A percentile compares a stretch with the other conserved stretches of the same genome.
These are phyloP conservation scores for Gopherus flavomarginatus DNA, from an alignment of 2,113 vertebrate species.

Conservation along the genomic window DNA sequence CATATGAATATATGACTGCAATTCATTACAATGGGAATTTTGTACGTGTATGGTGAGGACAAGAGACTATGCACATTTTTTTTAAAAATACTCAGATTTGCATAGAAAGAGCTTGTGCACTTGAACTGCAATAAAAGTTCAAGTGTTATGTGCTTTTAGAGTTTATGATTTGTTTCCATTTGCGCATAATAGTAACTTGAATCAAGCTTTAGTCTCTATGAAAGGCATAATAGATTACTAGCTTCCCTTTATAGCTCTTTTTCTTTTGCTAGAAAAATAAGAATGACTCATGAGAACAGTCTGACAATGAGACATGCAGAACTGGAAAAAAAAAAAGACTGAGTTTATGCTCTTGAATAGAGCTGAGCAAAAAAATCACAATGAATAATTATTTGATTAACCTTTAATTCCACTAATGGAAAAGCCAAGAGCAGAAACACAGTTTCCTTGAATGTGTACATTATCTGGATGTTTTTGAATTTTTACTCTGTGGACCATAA, in stretches of 20 bases:
- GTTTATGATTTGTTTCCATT: constrained; percentile 24
- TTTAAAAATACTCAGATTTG: not conserved
- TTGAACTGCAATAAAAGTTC: not conserved
- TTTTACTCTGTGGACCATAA: not conserved
- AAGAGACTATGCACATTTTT: not conserved
- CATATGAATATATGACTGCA: not conserved
- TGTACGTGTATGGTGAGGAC: not conserved
- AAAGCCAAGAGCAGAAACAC: not conserved
- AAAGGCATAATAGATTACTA: constrained; percentile 1
- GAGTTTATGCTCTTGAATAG: not conserved
- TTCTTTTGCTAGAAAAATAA: not conserved
- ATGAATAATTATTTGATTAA: not conserved
- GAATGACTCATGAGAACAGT: constrained; percentile 5
- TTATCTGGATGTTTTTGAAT: not conserved
- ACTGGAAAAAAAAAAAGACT: not conserved
- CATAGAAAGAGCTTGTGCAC: not conserved
- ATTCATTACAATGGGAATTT: not conserved
- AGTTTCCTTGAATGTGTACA: not conserved
- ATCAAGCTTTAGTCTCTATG: not conserved
- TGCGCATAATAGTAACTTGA: constrained; percentile 17
- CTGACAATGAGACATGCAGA: not conserved
- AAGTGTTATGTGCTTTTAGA: not conserved
- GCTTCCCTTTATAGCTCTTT: not conserved
- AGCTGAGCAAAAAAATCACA: not conserved
- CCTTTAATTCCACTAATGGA: not conserved